Conservation (phyloP, 2,888 invertebrate species). For the Dorcus parallelipipedus region DNA sequence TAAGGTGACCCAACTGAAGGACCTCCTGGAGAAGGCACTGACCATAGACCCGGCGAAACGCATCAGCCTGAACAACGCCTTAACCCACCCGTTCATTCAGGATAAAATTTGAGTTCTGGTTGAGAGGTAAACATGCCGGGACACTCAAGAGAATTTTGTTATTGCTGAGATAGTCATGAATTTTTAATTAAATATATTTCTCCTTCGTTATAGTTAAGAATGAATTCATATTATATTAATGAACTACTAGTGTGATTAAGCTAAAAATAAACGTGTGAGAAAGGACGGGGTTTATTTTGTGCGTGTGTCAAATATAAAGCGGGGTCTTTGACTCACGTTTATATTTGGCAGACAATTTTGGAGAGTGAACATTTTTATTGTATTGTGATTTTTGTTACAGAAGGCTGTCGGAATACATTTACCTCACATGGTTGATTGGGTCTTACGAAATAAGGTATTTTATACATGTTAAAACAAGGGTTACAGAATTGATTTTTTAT, state of each 20-base stretch:
- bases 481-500: conserved; percentile 12
- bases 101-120: conserved; percentile 70
- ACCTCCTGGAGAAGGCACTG: conserved; percentile 86
- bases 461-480: conserved; percentile 8
- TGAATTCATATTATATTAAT: background rate
- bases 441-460: conserved; percentile 30
- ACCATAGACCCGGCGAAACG: conserved; percentile 90
- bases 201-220: background rate
- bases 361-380: conserved; percentile 17
- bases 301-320: conserved; percentile 21
- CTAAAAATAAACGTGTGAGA: conserved; percentile 13
- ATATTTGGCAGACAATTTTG: conserved; percentile 17
- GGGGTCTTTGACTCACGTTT: conserved; percentile 5
- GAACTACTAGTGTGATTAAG: conserved; percentile 11
- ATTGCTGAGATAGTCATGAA: conserved; percentile 10
- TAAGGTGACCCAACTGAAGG: conserved; percentile 89
- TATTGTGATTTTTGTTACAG: conserved; percentile 30
- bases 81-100: conserved; percentile 93
- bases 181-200: conserved; percentile 15
- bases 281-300: conserved; percentile 12
- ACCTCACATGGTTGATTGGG: conserved; percentile 22
- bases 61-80: conserved; percentile 89
- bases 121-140: conserved; percentile 33
- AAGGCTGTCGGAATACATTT: conserved; percentile 26
- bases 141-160: conserved; percentile 23